A percentile compares a stretch with the other conserved stretches of the same genome.
Evolutionary conservation across 2,888 invertebrate genomes (phyloP).

Genomic region (Agrotis ipsilon): DNA sequence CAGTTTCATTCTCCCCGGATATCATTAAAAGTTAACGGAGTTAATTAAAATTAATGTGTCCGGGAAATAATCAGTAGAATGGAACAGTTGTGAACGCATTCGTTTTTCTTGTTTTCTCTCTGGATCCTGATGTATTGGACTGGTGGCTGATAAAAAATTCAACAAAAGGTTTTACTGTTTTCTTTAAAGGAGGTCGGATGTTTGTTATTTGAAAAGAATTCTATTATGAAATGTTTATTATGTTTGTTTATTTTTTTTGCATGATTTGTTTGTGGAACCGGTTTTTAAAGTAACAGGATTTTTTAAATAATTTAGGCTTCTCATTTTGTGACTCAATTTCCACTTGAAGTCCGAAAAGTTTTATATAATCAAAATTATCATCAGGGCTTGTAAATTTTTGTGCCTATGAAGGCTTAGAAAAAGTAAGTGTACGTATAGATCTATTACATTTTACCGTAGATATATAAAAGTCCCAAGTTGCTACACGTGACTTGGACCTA

Average conservation of each 20-base stretch:
- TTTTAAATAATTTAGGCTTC: neutral
- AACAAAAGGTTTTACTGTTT: conserved; percentile 25
- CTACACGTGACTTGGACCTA: too few relatives aligned
- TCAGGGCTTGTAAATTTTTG: neutral
- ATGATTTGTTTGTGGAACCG: neutral
- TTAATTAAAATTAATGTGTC: conserved; percentile 12
- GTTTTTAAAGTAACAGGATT: too few relatives aligned
- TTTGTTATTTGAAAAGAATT: conserved; percentile 5
- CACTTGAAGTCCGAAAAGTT: neutral
- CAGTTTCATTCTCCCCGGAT: neutral
- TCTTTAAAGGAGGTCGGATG: neutral
- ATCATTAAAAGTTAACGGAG: conserved; percentile 26
- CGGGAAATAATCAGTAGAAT: conserved; percentile 27
- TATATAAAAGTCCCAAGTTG: too few relatives aligned
- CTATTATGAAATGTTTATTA: neutral
- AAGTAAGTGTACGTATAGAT: neutral
- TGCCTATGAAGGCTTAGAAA: neutral
- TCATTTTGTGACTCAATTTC: neutral
- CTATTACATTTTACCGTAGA: neutral
- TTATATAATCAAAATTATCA: neutral
- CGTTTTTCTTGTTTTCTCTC: conserved; percentile 14
- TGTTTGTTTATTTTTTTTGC: neutral
- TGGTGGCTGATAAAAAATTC: conserved; percentile 22
- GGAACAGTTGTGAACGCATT: conserved; percentile 16
- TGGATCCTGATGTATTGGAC: conserved; percentile 21